These are phyloP conservation scores for Neotoxoptera formosana DNA, from an alignment of 1,140 invertebrate species.

Conservation along the genomic window DNA sequence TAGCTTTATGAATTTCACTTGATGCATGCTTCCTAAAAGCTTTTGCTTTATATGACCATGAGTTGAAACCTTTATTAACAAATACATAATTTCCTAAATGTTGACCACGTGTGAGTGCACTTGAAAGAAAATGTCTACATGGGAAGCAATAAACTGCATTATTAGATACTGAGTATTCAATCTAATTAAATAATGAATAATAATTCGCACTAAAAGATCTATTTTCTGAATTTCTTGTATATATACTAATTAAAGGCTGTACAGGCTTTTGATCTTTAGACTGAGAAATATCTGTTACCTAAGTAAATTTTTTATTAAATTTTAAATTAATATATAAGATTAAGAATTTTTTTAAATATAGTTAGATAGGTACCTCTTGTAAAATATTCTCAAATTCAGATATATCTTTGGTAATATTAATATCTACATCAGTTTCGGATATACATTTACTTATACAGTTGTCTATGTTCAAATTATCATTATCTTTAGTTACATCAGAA, in stretches of 20 bases:
- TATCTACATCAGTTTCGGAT: too few relatives aligned
- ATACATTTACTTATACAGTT: too few relatives aligned
- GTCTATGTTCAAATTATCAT: too few relatives aligned
- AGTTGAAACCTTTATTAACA: not conserved
- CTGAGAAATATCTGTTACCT: not conserved
- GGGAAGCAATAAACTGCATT: slow-evolving; percentile 1
- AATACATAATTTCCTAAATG: slow-evolving; percentile 13
- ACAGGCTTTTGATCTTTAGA: not conserved
- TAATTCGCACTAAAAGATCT: slow-evolving; percentile 1
- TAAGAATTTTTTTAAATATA: too few relatives aligned
- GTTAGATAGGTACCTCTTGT: not conserved
- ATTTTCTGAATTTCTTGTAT: not conserved
- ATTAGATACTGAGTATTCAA: slow-evolving; percentile 19
- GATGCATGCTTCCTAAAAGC: slow-evolving; percentile 8
- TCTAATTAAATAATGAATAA: not conserved
- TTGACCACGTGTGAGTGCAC: not conserved
- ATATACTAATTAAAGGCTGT: not conserved
- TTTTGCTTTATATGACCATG: slow-evolving; percentile 8
- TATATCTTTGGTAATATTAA: not conserved
- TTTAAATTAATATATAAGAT: not conserved
- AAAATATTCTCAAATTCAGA: not conserved
- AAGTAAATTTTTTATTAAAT: not conserved
- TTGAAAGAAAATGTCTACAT: not conserved
- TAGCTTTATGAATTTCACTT: slow-evolving; percentile 13
- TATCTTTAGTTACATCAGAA: too few relatives aligned